These are phyloP conservation scores for Diorhabda elongata DNA, from an alignment of 1,140 invertebrate genomes.

Conservation along the genomic window DNA sequence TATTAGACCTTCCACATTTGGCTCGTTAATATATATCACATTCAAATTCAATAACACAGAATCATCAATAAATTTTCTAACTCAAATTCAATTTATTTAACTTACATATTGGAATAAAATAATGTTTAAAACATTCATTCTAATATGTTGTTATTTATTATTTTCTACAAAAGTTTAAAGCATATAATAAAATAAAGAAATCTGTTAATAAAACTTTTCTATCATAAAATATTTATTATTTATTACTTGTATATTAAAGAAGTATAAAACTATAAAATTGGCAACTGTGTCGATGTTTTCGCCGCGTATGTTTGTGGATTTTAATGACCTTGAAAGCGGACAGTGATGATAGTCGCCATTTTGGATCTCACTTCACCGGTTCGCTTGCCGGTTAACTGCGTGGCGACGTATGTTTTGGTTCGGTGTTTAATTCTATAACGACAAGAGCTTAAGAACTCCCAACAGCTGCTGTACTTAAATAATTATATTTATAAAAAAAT, in stretches of 20 bases:
- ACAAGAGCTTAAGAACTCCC: neutral
- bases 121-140: too few species aligned
- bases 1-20: too few species aligned
- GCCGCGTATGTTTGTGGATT: neutral
- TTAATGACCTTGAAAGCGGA: slow-evolving; percentile 1
- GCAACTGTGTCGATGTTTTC: neutral
- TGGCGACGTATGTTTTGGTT: neutral
- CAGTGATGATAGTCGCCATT: neutral
- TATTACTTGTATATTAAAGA: neutral
- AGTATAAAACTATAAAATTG: neutral
- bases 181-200: too few species aligned
- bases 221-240: too few species aligned
- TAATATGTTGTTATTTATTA: too few species aligned
- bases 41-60: too few species aligned
- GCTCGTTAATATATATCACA: too few species aligned
- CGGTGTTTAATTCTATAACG: neutral
- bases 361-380: neutral
- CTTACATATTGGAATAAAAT: too few species aligned
- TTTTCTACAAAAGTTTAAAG: too few species aligned
- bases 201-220: too few species aligned
- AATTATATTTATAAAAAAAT: neutral
- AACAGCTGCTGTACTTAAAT: slow-evolving; percentile 2
- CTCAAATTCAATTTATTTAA: too few species aligned
- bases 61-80: too few species aligned
- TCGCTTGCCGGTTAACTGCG: neutral